Conservation (phyloP, 2,113 vertebrate genomes). For the Lophochroa leadbeateri region DNA sequence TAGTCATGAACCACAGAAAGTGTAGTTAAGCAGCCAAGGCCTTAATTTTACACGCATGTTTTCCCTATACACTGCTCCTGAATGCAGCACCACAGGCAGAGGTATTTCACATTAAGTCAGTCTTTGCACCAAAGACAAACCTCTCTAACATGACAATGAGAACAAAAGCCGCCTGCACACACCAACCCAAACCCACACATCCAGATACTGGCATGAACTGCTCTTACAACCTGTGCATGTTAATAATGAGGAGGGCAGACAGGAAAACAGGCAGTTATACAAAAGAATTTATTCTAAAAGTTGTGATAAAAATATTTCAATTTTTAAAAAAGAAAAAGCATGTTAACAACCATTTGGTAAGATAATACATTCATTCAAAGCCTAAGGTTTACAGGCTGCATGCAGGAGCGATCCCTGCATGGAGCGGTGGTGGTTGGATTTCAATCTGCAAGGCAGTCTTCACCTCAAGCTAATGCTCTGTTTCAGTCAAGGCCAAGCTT, state of each 20-base stretch:
- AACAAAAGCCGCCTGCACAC: not conserved
- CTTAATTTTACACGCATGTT: not conserved
- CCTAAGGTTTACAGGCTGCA: not conserved
- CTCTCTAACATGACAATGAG: not conserved
- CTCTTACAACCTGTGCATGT: not conserved
- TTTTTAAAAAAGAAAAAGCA: not conserved
- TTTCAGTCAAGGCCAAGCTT: not conserved
- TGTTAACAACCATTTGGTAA: not conserved
- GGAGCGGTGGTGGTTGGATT: not conserved
- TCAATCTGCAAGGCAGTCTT: not conserved
- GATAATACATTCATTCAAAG: not conserved
- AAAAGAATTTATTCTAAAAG: constrained; percentile 53
- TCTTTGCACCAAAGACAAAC: constrained; percentile 4
- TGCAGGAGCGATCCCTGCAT: not conserved
- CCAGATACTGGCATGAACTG: not conserved
- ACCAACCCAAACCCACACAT: not conserved
- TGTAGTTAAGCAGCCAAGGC: not conserved
- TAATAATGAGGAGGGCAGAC: not conserved
- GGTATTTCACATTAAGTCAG: not conserved
- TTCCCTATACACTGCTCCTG: not conserved
- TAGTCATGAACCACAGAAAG: not conserved
- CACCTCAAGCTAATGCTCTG: not conserved
- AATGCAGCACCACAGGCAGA: not conserved
- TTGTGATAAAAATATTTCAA: not conserved
- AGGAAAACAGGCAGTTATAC: not conserved